Conservation (phyloP, 35 echinoderm and acorn worm genomes). For the Nesometra sesokonis region DNA sequence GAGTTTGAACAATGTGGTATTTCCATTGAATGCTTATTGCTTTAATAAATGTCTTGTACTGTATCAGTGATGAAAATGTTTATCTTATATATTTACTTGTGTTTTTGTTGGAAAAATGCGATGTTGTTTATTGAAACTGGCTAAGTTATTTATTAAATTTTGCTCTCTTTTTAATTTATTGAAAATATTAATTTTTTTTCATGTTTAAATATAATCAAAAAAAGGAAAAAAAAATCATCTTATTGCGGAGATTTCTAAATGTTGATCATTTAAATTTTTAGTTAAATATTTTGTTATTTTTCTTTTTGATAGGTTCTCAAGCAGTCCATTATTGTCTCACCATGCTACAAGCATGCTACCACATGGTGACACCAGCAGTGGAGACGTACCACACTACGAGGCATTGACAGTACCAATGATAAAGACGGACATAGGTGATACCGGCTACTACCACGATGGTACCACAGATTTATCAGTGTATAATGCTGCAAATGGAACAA, state of each 20-base stretch:
- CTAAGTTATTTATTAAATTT: too few relatives aligned
- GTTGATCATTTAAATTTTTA: too few relatives aligned
- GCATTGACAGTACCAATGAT: conserved; percentile 9
- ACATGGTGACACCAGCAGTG: background rate
- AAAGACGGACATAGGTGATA: conserved; percentile 48
- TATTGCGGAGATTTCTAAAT: too few relatives aligned
- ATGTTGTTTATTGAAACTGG: too few relatives aligned
- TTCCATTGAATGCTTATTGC: background rate
- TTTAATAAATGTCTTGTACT: background rate
- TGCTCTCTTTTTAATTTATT: too few relatives aligned
- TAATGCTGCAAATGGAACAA: conserved; percentile 58
- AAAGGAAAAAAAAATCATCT: too few relatives aligned
- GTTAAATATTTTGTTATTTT: background rate
- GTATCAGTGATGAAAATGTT: too few relatives aligned
- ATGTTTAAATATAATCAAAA: too few relatives aligned
- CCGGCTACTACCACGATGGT: conserved; percentile 21
- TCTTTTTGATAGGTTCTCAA: conserved; percentile 9
- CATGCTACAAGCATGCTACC: background rate
- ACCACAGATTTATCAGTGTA: conserved; percentile 66
- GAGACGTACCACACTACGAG: background rate
- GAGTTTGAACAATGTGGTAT: background rate
- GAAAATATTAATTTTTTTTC: too few relatives aligned
- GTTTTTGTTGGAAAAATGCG: too few relatives aligned
- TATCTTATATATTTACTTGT: too few relatives aligned
- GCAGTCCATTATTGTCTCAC: conserved; percentile 36